These are phyloP conservation scores for Eurystomus gularis DNA, from an alignment of 2,113 vertebrate species.

Conservation along the genomic window DNA sequence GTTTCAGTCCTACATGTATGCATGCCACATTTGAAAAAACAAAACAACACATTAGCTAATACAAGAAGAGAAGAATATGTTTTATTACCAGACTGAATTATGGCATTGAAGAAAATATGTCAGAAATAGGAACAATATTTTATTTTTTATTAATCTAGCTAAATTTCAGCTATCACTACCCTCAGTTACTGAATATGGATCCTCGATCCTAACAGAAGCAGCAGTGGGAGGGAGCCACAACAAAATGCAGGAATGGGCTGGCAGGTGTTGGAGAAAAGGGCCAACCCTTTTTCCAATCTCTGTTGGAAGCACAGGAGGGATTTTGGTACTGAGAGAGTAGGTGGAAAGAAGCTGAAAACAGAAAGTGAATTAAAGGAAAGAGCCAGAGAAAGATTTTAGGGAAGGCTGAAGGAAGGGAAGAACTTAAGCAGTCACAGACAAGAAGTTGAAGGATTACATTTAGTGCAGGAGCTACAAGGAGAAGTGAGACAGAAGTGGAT, in stretches of 20 bases:
- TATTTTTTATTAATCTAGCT: neutral
- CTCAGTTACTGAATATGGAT: neutral
- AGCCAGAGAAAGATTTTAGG: neutral
- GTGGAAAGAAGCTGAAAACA: neutral
- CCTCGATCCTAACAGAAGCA: neutral
- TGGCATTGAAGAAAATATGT: neutral
- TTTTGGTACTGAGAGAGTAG: neutral
- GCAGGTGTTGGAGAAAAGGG: neutral
- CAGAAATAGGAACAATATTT: neutral
- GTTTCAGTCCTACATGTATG: neutral
- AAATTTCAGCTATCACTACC: neutral
- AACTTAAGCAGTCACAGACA: neutral
- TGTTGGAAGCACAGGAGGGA: neutral
- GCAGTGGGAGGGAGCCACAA: neutral
- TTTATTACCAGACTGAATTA: neutral
- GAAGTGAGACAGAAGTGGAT: neutral
- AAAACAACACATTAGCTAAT: neutral
- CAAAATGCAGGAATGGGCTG: constrained; percentile 10
- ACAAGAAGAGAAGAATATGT: neutral
- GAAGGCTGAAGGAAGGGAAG: neutral
- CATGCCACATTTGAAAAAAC: neutral
- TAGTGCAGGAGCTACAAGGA: neutral
- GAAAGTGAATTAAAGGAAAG: neutral
- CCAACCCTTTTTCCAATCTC: too few species aligned
- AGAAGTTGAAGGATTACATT: neutral